A percentile compares a stretch with the other conserved stretches of the same genome.
Evolutionary conservation across 2,888 invertebrate genomes (phyloP).

Genomic region (Dioctria rufipes): DNA sequence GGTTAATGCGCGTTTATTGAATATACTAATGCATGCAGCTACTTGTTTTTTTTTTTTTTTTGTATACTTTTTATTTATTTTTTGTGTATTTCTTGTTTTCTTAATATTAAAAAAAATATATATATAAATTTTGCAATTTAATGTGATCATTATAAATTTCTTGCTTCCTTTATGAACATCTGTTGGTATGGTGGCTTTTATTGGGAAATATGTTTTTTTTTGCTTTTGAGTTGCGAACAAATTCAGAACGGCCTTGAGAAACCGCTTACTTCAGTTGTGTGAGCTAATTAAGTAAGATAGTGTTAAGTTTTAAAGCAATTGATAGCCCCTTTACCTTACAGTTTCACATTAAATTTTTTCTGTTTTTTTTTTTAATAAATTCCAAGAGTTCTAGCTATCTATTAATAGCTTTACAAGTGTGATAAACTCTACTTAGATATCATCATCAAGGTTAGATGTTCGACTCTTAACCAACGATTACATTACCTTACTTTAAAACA

Average conservation of each 20-base stretch:
- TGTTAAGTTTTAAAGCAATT: not conserved
- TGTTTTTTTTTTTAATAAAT: no score
- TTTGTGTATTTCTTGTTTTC: not conserved
- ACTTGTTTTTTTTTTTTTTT: not conserved
- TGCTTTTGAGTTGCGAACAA: no score
- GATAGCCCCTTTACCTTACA: no score
- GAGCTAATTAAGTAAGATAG: not conserved
- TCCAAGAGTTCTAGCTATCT: no score
- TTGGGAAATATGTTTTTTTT: not conserved
- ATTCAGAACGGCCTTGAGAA: no score
- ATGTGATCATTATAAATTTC: not conserved
- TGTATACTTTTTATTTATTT: no score
- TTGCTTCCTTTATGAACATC: not conserved
- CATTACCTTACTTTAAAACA: no score
- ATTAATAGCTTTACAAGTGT: no score
- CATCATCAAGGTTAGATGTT: no score
- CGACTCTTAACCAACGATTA: no score
- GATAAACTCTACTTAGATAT: no score
- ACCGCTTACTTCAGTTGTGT: not conserved
- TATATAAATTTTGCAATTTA: not conserved
- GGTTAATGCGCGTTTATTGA: not conserved
- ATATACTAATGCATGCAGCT: not conserved
- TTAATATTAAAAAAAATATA: not conserved
- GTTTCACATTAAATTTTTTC: no score
- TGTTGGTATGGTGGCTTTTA: not conserved